Conservation (phyloP, 2,797 vertebrate species). For the Eremophila alpestris region DNA sequence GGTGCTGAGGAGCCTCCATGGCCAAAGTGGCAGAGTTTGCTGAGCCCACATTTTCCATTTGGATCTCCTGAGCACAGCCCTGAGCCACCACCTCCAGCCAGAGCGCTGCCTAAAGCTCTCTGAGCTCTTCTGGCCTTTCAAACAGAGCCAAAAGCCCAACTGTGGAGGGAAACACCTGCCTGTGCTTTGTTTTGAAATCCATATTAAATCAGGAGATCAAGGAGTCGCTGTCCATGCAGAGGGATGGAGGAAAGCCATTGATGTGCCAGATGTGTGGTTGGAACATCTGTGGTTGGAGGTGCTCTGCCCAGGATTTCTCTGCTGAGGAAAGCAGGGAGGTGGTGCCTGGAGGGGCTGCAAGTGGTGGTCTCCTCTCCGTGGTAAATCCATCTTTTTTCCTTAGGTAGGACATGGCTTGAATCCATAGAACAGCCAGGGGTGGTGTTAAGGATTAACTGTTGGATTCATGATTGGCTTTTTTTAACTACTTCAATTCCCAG, state of each 20-base stretch:
- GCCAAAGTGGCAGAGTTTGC: background rate
- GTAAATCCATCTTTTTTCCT: background rate
- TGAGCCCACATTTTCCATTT: background rate
- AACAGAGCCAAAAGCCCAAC: background rate
- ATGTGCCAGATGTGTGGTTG: conserved; percentile 49
- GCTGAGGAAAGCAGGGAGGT: background rate
- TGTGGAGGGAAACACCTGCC: conserved; percentile 23
- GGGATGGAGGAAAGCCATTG: conserved; percentile 38
- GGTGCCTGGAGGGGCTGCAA: background rate
- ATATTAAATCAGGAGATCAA: conserved; percentile 54
- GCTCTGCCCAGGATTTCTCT: background rate
- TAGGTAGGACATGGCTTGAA: background rate
- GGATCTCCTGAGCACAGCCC: background rate
- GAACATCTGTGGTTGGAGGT: background rate
- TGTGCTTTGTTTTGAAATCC: conserved; percentile 36
- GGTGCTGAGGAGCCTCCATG: background rate
- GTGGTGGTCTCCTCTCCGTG: background rate
- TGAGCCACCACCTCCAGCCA: background rate
- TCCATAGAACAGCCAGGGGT: background rate
- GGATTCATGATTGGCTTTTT: background rate
- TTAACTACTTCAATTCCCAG: background rate
- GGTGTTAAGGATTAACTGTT: background rate
- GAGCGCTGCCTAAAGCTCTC: background rate
- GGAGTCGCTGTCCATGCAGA: conserved; percentile 41
- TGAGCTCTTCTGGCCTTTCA: background rate